Base-by-base conservation (phyloP, 1,140 invertebrate genomes). In the Drosophila tani region DNA sequence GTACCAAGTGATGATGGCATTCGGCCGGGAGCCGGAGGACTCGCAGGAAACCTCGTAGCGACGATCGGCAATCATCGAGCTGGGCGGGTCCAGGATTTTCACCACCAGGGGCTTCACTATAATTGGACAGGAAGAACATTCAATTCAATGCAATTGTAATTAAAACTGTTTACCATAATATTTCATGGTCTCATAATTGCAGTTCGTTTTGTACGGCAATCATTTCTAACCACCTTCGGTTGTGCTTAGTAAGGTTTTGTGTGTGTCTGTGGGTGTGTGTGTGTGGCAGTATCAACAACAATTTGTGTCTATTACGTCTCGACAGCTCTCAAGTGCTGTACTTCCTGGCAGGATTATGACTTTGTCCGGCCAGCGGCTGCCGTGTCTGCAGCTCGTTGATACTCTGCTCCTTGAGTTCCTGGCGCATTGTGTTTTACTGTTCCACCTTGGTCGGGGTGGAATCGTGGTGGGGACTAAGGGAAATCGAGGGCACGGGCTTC, bases 1-100 rank as follows among this genome's bases (percentile, higher is more conserved):
- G 93, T 97, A 97, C 97, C 97, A 98, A 1, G 97, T 96, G 83
- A 98, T 96, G 82, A 96, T 95, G 24, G 97, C 97, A 2, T 96
- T 95, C 47, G 97, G 97, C 64, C 97, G 94, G 9, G 97, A 97
- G 50, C 97, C 97, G 11, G 95, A 95, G 4, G 97, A 97, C 91
- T 97, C 95, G 91, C 97, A 98, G 57, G 95, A 94, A 19, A 98
- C 94, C 91, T 97, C 95, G 91, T 97, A 97, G 21, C 95, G 94
- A 56, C 96, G 95, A 69, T 96, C 97, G 3, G 96, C 96, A 35
- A 96, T 95, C 67, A 97, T 94, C 3, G 94, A 93, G 63, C 84
- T 92, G 60, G 94, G 93, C 12, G 94, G 94, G 77, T 95, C 95
- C 71, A 94, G 94, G 80, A 97, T 97, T 63, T 94, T 94, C 57